These are phyloP conservation scores for Lacanobia oleracea DNA, from an alignment of 2,888 invertebrate species.

Conservation along the genomic window DNA sequence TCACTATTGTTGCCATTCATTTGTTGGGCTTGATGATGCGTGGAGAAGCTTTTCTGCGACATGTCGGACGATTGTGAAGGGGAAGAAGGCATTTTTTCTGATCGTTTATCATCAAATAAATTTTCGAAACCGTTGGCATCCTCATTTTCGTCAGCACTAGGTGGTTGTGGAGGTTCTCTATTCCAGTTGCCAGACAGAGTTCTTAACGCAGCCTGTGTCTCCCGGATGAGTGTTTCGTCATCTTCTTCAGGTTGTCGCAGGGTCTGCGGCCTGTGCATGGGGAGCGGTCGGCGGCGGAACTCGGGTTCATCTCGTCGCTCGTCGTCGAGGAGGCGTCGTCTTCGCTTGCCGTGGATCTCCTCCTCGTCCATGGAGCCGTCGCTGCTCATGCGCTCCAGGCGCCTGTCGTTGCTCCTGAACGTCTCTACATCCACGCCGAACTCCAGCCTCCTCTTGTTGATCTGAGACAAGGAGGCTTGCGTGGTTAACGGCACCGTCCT, in stretches of 20 bases:
- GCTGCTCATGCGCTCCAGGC: slow-evolving; percentile 78
- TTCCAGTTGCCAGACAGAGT: slow-evolving; percentile 97
- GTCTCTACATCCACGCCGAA: slow-evolving; percentile 90
- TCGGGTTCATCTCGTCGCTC: slow-evolving; percentile 80
- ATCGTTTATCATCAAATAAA: slow-evolving; percentile 95
- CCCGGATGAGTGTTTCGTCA: slow-evolving; percentile 95
- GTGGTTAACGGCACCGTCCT: slow-evolving; percentile 89
- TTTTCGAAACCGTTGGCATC: slow-evolving; percentile 96
- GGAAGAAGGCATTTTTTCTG: slow-evolving; percentile 92
- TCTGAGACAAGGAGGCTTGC: slow-evolving; percentile 91
- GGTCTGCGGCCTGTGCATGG: slow-evolving; percentile 82
- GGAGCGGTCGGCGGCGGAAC: slow-evolving; percentile 74
- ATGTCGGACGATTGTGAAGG: slow-evolving; percentile 91
- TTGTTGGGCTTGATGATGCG: slow-evolving; percentile 75
- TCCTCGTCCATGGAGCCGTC: slow-evolving; percentile 88
- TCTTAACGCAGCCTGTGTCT: slow-evolving; percentile 96
- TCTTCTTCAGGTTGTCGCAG: slow-evolving; percentile 89
- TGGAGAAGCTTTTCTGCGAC: slow-evolving; percentile 93
- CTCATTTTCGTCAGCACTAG: slow-evolving; percentile 93
- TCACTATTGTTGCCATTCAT: slow-evolving; percentile 76
- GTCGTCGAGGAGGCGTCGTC: slow-evolving; percentile 88
- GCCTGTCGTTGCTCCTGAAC: slow-evolving; percentile 83
- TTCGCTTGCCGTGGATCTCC: slow-evolving; percentile 82
- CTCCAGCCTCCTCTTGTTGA: slow-evolving; percentile 93
- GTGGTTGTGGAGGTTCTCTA: slow-evolving; percentile 91